A percentile compares a stretch with the other conserved stretches of the same genome.
Conservation (phyloP, 1,140 invertebrate genomes). For the Heliothis virescens region DNA sequence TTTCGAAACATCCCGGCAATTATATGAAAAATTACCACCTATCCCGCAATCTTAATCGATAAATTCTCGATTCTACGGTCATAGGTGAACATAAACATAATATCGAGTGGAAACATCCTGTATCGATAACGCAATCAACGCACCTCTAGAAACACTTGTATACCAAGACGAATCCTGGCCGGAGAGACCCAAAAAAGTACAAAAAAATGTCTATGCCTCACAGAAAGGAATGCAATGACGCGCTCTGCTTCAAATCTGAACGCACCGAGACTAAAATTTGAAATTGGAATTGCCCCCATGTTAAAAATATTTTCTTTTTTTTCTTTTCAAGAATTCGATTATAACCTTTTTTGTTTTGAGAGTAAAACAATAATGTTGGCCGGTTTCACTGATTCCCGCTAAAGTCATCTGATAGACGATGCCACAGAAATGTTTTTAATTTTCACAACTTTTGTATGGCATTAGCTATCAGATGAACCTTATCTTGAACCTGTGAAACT, state of each 20-base stretch:
- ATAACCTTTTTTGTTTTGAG: neutral
- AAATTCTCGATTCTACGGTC: constrained; percentile 13
- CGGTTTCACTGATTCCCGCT: too few species aligned
- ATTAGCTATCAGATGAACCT: too few species aligned
- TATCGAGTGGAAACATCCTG: constrained; percentile 50
- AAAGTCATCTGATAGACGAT: too few species aligned
- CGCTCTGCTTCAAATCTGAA: constrained; percentile 47
- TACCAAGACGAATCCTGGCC: constrained; percentile 78
- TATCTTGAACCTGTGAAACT: too few species aligned
- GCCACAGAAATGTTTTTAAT: too few species aligned
- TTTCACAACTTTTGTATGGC: too few species aligned
- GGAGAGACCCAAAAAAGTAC: constrained; percentile 26
- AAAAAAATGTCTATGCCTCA: constrained; percentile 62
- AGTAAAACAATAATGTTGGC: too few species aligned
- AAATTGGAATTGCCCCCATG: constrained; percentile 19
- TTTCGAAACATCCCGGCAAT: neutral
- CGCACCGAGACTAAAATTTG: constrained; percentile 39
- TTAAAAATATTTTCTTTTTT: constrained; percentile 3
- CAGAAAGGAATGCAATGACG: constrained; percentile 58
- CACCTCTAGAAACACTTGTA: constrained; percentile 71
- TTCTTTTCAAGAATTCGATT: constrained; percentile 9
- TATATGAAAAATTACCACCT: neutral
- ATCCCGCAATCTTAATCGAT: constrained; percentile 25
- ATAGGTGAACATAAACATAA: constrained; percentile 20
- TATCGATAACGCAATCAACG: constrained; percentile 53